A percentile compares a stretch with the other conserved stretches of the same genome.
Conservation (phyloP, 1,140 invertebrate genomes). For the Orussus abietinus region DNA sequence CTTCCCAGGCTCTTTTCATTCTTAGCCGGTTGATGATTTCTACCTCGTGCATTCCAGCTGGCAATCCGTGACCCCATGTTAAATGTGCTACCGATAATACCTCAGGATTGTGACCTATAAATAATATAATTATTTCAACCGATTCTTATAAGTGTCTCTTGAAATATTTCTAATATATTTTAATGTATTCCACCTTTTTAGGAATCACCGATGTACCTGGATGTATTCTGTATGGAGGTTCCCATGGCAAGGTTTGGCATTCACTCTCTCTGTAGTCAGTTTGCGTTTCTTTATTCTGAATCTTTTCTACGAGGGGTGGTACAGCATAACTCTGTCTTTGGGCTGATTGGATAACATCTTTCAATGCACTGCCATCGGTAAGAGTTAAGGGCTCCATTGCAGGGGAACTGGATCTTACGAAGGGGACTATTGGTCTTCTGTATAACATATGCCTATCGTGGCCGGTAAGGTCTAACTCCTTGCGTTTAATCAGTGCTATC, state of each 20-base stretch:
- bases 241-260: constrained; percentile 74
- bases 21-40: constrained; percentile 62
- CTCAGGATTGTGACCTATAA: constrained; percentile 35
- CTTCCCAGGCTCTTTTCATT: constrained; percentile 58
- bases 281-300: constrained; percentile 56
- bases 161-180: constrained; percentile 4
- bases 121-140: constrained; percentile 12
- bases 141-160: too few species aligned
- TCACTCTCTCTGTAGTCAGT: constrained; percentile 73
- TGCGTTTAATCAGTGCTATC: too few species aligned
- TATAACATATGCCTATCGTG: too few species aligned
- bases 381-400: too few species aligned
- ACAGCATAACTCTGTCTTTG: too few species aligned
- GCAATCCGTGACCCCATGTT: constrained; percentile 57
- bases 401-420: too few species aligned
- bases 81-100: constrained; percentile 50
- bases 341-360: too few species aligned
- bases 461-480: too few species aligned
- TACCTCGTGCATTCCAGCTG: constrained; percentile 61
- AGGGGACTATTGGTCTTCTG: too few species aligned
- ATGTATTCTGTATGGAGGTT: constrained; percentile 53
- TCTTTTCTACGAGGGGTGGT: too few species aligned
- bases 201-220: constrained; percentile 26
- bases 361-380: too few species aligned
- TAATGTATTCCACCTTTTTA: constrained; percentile 12